Base-by-base conservation (phyloP, 1,140 invertebrate genomes). In the Macrobrachium nipponense region DNA sequence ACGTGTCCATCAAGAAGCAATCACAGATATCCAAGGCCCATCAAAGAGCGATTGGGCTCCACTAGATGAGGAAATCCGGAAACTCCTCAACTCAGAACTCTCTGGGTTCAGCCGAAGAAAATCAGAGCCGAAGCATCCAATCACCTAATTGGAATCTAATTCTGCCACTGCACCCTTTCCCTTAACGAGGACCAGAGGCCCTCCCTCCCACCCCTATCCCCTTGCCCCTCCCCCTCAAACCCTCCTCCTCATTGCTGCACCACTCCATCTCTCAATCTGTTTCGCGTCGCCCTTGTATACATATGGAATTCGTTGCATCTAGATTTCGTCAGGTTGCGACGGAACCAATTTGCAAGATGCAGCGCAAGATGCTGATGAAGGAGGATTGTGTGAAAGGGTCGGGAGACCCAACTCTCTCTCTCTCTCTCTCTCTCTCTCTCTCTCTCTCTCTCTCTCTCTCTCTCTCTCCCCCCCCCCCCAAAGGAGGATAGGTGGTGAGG, bases 141-240 rank as follows among this genome's bases (percentile, higher is more conserved):
- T 79, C 76, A 36, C 76, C 76, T 79, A 79, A 79, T 79, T 79
- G 76, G 76, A 79, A 79, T 79, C 76, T 79, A 79, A 79, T 79
- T 79, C 76, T 36, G 58, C 27, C 23, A 17, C 51, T 36, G 27
- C 27, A 36, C 27, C 27, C 76, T 79, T 18, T 23, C 5, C 23
- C n/a, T 10, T 75, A 75, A 75, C 72, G 72, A 75, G 72, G 72
- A 75, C 43, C 27, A 36, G 27, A 36, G 27, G 27, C 27, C 27
- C 27, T 36, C 27, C 27, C 27, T 36, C 27, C 27, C 4, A 36
- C 27, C 4, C 27, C 27, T 36, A 36, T 36, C 27, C 27, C 27
- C 27, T 36, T n/a, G n/a, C 27, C 27, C 27, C 27, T 36, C 27
- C 27, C 4, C 27, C 27, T 36, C 27, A 36, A 36, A 36, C 27